Conservation (phyloP, 2,888 invertebrate genomes). For the Podabrus alpinus region DNA sequence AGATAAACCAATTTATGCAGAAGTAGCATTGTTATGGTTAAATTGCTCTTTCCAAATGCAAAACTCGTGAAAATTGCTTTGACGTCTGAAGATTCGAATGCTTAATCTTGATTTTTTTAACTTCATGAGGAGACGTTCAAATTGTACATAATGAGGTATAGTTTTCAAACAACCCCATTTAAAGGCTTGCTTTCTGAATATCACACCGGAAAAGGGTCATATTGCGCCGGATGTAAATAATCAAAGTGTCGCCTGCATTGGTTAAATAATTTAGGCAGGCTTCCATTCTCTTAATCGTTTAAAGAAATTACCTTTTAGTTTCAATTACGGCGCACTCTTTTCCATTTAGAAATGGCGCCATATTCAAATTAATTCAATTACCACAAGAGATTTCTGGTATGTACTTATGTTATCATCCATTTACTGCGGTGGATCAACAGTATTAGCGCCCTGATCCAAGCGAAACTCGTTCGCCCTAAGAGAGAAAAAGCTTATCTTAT, state of each 20-base stretch:
- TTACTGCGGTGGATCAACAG: background rate
- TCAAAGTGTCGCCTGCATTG: conserved; percentile 7
- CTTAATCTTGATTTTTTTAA: background rate
- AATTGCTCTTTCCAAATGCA: conserved; percentile 4
- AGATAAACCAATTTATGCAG: conserved; percentile 9
- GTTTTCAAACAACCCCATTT: background rate
- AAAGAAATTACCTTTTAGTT: conserved; percentile 15
- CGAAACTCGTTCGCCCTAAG: background rate
- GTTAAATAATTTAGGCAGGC: conserved; percentile 2
- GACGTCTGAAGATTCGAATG: background rate
- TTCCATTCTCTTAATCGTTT: conserved; percentile 13
- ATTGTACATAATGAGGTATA: background rate
- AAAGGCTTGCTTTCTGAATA: background rate
- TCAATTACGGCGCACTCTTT: background rate
- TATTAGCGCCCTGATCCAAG: background rate
- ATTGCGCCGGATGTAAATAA: conserved; percentile 23
- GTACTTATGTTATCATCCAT: background rate
- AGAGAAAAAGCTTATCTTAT: background rate
- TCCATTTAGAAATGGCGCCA: conserved; percentile 1
- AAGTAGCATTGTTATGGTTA: conserved; percentile 7
- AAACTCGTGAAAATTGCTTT: background rate
- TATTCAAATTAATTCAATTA: background rate
- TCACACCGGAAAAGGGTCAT: conserved; percentile 17
- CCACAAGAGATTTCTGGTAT: background rate
- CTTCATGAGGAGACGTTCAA: background rate